Evolutionary conservation across 2,797 vertebrate species (phyloP).

Genomic region (Muscicapa striata): DNA sequence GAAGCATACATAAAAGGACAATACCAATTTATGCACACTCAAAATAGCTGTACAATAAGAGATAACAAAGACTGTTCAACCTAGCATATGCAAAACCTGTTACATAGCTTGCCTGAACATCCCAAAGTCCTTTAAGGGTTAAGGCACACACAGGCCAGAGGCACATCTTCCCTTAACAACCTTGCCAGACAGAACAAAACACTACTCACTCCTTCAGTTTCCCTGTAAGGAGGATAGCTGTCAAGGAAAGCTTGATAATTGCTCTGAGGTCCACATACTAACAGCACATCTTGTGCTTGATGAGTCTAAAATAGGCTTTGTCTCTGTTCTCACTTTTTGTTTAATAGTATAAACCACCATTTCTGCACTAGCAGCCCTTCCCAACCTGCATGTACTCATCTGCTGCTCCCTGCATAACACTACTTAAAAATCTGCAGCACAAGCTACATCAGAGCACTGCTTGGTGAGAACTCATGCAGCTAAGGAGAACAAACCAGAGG

Average conservation of each 20-base stretch:
- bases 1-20: background rate
- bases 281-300: background rate
- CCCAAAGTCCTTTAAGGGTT: background rate
- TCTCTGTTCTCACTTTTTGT: background rate
- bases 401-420: background rate
- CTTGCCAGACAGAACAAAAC: background rate
- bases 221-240: rapidly evolving
- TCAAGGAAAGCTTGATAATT: background rate
- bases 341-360: background rate
- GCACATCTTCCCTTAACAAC: background rate
- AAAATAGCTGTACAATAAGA: background rate
- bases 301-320: background rate
- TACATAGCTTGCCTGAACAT: background rate
- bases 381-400: background rate
- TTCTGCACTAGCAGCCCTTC: background rate
- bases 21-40: background rate
- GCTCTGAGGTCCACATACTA: background rate
- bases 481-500: background rate
- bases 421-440: background rate
- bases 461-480: background rate
- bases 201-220: background rate
- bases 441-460: background rate
- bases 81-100: background rate
- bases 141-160: background rate
- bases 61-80: background rate